A percentile compares a stretch with the other conserved stretches of the same genome.
phyloP scores from a whole-genome alignment of 2,113 vertebrate species.

The Casuarius casuarius region DNA sequence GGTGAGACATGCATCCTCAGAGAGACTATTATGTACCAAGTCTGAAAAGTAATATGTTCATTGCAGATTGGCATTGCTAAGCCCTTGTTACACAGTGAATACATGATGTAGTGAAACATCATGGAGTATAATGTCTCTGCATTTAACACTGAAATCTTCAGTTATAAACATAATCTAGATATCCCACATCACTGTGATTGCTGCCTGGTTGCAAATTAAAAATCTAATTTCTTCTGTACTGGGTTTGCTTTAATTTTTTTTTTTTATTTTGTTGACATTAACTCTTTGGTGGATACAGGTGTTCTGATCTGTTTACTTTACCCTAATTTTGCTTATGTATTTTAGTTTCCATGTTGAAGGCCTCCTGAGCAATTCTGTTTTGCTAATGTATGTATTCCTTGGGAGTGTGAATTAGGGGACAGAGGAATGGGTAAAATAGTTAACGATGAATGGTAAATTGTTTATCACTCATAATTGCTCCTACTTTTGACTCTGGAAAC shows the following conservation, averaged over 20 bases:
- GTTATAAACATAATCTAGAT: not conserved
- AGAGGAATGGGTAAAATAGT: not conserved
- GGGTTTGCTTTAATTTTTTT: no score
- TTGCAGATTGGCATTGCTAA: not conserved
- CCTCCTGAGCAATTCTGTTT: not conserved
- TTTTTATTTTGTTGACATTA: not conserved
- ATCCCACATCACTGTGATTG: not conserved
- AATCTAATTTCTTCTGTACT: not conserved
- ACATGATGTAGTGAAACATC: accelerated
- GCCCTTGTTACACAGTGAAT: not conserved
- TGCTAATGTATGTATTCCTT: not conserved
- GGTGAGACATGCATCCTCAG: not conserved
- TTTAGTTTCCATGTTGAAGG: not conserved
- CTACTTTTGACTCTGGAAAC: not conserved
- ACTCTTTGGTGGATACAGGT: not conserved
- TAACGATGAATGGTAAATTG: not conserved
- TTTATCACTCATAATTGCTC: not conserved
- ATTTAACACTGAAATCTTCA: not conserved
- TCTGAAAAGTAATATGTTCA: not conserved
- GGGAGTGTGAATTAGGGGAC: not conserved
- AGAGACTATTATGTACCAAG: not conserved
- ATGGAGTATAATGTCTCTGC: not conserved
- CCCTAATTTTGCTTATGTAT: not conserved
- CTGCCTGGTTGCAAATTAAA: not conserved
- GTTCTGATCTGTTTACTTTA: not conserved